phyloP scores from a whole-genome alignment of 2,888 invertebrate species.

The Dusona sp. region DNA sequence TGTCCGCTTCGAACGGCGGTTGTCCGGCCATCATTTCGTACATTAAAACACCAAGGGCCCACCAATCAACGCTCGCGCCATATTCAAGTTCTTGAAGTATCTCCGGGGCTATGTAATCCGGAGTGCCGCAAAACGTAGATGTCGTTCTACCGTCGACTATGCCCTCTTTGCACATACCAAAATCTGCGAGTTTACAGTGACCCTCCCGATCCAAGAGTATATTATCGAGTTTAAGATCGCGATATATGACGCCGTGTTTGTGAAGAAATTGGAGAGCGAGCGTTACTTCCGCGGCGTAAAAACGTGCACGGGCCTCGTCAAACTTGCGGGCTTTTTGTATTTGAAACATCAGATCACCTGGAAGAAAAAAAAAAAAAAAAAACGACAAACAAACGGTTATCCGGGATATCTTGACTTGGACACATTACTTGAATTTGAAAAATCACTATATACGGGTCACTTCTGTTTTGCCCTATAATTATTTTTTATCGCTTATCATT shows the following conservation, averaged over 20 bases:
- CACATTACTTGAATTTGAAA: neutral
- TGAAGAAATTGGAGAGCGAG: conserved; percentile 99
- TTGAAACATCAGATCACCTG: conserved; percentile 98
- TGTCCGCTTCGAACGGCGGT: conserved; percentile 99
- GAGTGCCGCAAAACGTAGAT: conserved; percentile 99
- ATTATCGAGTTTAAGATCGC: conserved; percentile 99
- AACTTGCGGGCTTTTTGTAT: conserved; percentile 99
- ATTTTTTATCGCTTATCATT: neutral
- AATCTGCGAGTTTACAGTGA: conserved; percentile 97
- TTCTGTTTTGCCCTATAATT: too few relatives aligned
- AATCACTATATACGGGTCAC: too few relatives aligned
- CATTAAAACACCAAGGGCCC: conserved; percentile 99
- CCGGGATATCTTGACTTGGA: neutral
- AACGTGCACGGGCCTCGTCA: conserved; percentile 97
- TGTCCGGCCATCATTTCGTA: conserved; percentile 99
- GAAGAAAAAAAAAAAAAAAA: neutral
- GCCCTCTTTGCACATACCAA: conserved; percentile 99
- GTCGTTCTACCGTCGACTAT: conserved; percentile 93
- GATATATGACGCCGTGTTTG: conserved; percentile 98
- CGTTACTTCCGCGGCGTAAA: conserved; percentile 99
- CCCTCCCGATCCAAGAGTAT: conserved; percentile 98
- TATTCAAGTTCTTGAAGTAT: conserved; percentile 97
- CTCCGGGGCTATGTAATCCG: conserved; percentile 99
- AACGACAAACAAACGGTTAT: neutral
- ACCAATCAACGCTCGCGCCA: conserved; percentile 96